Conservation (phyloP, 2,113 vertebrate species). For the Hypanus sabinus region DNA sequence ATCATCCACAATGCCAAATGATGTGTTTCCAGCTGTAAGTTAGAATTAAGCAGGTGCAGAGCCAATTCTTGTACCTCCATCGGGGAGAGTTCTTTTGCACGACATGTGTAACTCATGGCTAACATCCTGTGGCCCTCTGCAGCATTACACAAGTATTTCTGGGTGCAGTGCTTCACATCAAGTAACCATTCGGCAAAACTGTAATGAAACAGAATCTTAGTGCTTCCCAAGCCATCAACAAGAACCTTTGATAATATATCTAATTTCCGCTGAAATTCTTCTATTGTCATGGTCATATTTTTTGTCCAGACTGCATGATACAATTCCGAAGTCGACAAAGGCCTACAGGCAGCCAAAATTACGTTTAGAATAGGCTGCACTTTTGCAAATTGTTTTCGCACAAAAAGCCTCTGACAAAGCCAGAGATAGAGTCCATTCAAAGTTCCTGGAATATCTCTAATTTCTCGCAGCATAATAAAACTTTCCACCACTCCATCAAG, state of each 20-base stretch:
- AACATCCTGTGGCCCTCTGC: slow-evolving; percentile 94
- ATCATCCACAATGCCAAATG: slow-evolving; percentile 96
- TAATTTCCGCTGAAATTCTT: slow-evolving; percentile 93
- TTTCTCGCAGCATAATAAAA: slow-evolving; percentile 93
- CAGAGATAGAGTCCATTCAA: slow-evolving; percentile 95
- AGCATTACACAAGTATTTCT: slow-evolving; percentile 92
- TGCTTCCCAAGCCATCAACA: slow-evolving; percentile 75
- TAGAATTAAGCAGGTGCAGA: slow-evolving; percentile 85
- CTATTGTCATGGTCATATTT: slow-evolving; percentile 80
- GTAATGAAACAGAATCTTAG: slow-evolving; percentile 95
- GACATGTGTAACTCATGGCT: slow-evolving; percentile 93
- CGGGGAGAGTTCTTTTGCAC: slow-evolving; percentile 81
- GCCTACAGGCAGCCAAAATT: slow-evolving; percentile 85
- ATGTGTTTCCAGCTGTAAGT: slow-evolving; percentile 80
- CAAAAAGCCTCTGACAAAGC: slow-evolving; percentile 98
- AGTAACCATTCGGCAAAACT: slow-evolving; percentile 96
- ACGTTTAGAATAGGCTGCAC: slow-evolving; percentile 94
- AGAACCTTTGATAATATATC: slow-evolving; percentile 91
- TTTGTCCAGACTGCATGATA: slow-evolving; percentile 96
- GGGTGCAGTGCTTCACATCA: slow-evolving; percentile 94
- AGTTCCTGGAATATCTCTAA: slow-evolving; percentile 93
- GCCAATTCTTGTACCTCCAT: slow-evolving; percentile 91
- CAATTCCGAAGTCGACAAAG: slow-evolving; percentile 77
- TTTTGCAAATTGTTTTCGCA: slow-evolving; percentile 96
- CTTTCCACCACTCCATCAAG: slow-evolving; percentile 94